Evolutionary conservation across 1,140 invertebrate genomes (phyloP).

Genomic region (Arion vulgaris): DNA sequence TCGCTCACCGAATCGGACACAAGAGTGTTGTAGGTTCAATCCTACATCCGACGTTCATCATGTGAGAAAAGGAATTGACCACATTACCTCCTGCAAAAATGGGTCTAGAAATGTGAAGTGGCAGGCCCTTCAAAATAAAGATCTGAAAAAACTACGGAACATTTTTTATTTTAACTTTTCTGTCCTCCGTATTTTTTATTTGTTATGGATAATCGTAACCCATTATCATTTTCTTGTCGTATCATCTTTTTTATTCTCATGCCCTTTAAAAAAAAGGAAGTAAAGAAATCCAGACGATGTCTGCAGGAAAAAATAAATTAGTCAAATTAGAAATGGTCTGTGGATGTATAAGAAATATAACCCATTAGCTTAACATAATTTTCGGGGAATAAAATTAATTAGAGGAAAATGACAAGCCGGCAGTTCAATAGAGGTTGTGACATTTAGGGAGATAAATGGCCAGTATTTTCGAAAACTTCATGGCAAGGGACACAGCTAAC

Average conservation of each 20-base stretch:
- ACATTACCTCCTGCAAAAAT: no score
- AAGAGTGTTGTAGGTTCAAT: no score
- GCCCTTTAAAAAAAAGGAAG: neutral
- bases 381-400: constrained; percentile 12
- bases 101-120: no score
- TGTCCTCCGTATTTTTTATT: no score
- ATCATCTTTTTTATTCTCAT: neutral
- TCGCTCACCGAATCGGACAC: no score
- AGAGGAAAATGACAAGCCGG: neutral
- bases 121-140: no score
- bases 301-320: neutral
- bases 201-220: no score
- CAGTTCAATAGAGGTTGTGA: constrained; percentile 14
- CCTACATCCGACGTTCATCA: no score
- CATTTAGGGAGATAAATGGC: constrained; percentile 9
- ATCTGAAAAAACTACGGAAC: no score
- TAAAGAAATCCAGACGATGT: neutral
- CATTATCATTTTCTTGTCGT: no score
- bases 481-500: neutral
- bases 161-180: no score
- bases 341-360: neutral
- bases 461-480: neutral
- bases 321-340: constrained; percentile 1
- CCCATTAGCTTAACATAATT: constrained; percentile 10
- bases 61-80: no score